A percentile compares a stretch with the other conserved stretches of the same genome.
These are phyloP conservation scores for Pangasius larnaudii DNA, from an alignment of 2,797 vertebrate species.

Conservation along the genomic window DNA sequence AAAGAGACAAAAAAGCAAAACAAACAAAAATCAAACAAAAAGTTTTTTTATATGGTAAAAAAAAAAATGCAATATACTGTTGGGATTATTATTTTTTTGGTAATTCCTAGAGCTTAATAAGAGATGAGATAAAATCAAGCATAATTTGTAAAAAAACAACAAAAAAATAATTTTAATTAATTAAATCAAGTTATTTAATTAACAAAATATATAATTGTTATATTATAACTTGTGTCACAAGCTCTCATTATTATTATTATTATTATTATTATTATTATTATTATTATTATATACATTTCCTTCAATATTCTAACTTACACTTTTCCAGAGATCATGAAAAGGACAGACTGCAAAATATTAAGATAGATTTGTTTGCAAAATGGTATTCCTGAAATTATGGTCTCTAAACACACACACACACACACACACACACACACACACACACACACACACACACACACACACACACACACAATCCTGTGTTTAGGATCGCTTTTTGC, in stretches of 20 bases:
- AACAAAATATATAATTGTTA: too few species aligned
- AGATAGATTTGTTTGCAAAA: not conserved
- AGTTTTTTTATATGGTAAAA: not conserved
- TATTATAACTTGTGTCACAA: too few species aligned
- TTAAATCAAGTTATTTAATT: too few species aligned
- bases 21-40: not conserved
- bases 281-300: not conserved
- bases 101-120: not conserved
- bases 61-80: not conserved
- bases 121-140: not conserved
- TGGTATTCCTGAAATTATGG: not conserved
- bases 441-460: not conserved
- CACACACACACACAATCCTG: not conserved
- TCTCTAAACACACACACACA: conserved; percentile 5
- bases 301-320: not conserved
- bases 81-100: not conserved
- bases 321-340: not conserved
- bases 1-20: too few species aligned
- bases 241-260: not conserved
- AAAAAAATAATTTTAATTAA: too few species aligned
- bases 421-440: not conserved
- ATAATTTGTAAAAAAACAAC: not conserved
- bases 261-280: conserved; percentile 9
- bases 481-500: not conserved
- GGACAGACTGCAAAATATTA: not conserved